Conservation (phyloP, 2,888 invertebrate species). For the Synergus gifuensis region DNA sequence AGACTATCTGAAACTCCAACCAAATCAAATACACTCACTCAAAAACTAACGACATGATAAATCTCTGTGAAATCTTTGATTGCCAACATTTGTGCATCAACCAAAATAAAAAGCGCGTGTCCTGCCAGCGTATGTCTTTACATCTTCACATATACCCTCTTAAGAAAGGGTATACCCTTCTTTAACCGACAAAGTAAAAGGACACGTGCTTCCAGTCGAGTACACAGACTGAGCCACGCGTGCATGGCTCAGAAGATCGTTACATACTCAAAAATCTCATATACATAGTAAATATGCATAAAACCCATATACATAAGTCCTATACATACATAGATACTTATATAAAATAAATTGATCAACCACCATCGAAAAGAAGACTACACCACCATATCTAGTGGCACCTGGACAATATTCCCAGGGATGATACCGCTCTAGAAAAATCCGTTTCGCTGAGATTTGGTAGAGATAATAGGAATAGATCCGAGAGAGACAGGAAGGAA, state of each 20-base stretch:
- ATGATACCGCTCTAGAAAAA: slow-evolving; percentile 48
- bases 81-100: background rate
- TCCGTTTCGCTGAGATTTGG: slow-evolving; percentile 36
- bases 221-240: slow-evolving; percentile 21
- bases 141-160: slow-evolving; percentile 15
- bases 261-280: background rate
- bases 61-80: background rate
- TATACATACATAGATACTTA: background rate
- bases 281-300: background rate
- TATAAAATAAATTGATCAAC: slow-evolving; percentile 25
- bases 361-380: slow-evolving; percentile 9
- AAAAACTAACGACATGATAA: background rate
- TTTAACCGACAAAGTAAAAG: slow-evolving; percentile 1
- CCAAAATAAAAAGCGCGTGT: slow-evolving; percentile 30
- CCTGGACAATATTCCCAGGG: slow-evolving; percentile 61
- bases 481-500: slow-evolving; percentile 51
- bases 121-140: slow-evolving; percentile 20
- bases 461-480: slow-evolving; percentile 39
- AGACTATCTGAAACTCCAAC: no score
- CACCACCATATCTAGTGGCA: slow-evolving; percentile 43
- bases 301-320: background rate
- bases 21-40: background rate
- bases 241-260: slow-evolving; percentile 23
- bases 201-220: slow-evolving; percentile 38
- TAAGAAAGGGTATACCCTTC: slow-evolving; percentile 1